phyloP scores from a whole-genome alignment of 1,140 invertebrate species.

The Caerostris extrusa region DNA sequence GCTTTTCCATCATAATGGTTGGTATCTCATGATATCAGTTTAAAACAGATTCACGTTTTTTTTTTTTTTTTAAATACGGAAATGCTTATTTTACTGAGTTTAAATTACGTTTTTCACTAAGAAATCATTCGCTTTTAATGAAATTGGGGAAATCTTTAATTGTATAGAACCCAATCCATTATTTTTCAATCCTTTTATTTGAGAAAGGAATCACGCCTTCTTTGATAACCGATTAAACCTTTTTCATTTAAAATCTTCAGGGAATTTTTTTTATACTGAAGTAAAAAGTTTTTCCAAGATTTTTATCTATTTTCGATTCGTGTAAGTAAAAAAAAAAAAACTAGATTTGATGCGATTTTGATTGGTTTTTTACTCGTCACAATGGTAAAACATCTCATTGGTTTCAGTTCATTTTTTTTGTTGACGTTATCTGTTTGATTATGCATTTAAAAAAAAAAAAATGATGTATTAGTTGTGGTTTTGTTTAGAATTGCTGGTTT shows the following conservation, averaged over 20 bases:
- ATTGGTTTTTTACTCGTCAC: background rate
- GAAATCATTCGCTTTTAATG: no score
- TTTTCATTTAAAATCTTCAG: background rate
- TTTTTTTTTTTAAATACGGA: no score
- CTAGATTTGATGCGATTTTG: constrained; percentile 11
- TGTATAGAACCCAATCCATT: no score
- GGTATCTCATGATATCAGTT: no score
- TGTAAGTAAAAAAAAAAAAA: background rate
- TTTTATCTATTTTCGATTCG: background rate
- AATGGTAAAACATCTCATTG: constrained; percentile 7
- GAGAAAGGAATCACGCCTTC: background rate
- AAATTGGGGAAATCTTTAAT: no score
- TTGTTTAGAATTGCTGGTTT: background rate
- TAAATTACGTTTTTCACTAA: no score
- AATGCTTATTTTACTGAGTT: no score
- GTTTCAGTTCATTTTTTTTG: constrained; percentile 18
- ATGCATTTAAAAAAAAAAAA: background rate
- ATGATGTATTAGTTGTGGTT: background rate
- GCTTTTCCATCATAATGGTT: no score
- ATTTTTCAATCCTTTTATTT: no score
- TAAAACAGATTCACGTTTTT: no score
- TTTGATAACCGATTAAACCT: background rate
- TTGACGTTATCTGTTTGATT: background rate
- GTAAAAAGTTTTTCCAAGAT: background rate
- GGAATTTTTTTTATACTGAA: background rate